A percentile compares a stretch with the other conserved stretches of the same genome.
phyloP scores from a whole-genome alignment of 2,113 vertebrate genomes.

The Emydura subglobosa region DNA sequence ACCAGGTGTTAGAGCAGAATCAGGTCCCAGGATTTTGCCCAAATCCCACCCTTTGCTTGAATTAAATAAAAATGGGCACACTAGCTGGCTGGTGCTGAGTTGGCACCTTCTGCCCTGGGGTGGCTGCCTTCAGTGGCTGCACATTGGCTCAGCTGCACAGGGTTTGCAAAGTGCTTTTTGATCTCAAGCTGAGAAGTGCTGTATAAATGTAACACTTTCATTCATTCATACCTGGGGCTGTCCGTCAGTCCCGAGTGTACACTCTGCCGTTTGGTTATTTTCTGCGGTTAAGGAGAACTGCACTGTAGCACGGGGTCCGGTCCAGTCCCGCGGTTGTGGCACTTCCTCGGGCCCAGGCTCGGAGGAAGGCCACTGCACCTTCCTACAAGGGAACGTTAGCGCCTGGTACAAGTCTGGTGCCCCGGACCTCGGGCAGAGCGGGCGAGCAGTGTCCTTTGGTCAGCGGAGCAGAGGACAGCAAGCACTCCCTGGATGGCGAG shows the following conservation, averaged over 20 bases:
- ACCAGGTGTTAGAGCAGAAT: not conserved
- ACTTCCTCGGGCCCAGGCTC: too few relatives aligned
- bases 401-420: too few relatives aligned
- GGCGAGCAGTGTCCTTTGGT: too few relatives aligned
- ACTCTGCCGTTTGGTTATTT: not conserved
- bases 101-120: not conserved
- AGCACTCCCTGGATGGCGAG: too few relatives aligned
- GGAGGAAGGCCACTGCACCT: too few relatives aligned
- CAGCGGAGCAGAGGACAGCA: too few relatives aligned
- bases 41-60: not conserved
- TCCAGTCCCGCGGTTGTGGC: too few relatives aligned
- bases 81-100: fast-evolving
- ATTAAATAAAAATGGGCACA: not conserved
- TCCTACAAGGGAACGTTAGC: too few relatives aligned
- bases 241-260: not conserved
- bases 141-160: conserved; percentile 24
- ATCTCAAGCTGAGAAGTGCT: conserved; percentile 16
- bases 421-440: too few relatives aligned
- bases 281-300: not conserved
- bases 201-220: not conserved
- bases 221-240: not conserved
- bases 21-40: not conserved
- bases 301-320: not conserved
- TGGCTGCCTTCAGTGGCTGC: conserved; percentile 4
- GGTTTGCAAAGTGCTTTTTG: conserved; percentile 12